These are phyloP conservation scores for Lysiphlebus fabarum DNA, from an alignment of 1,140 invertebrate species.

Conservation along the genomic window DNA sequence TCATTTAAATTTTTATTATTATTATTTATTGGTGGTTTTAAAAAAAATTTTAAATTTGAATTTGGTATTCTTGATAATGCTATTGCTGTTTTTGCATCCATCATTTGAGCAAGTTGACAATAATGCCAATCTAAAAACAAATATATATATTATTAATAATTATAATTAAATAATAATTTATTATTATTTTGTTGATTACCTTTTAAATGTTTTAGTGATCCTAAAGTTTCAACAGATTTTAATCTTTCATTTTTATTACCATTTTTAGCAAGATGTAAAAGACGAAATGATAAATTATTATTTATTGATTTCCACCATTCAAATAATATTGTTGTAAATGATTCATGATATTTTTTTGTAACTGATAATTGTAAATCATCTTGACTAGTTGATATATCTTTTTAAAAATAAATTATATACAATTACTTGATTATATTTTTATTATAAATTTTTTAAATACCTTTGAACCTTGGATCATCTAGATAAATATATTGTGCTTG, in stretches of 20 bases:
- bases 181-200: conserved; percentile 33
- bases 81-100: conserved; percentile 64
- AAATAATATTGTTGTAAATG: conserved; percentile 32
- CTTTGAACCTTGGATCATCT: conserved; percentile 48
- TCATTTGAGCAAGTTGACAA: conserved; percentile 62
- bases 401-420: conserved; percentile 8
- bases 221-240: conserved; percentile 42
- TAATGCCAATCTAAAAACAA: conserved; percentile 60
- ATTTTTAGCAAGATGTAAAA: conserved; percentile 41
- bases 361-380: conserved; percentile 35
- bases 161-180: neutral
- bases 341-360: conserved; percentile 29
- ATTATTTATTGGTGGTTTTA: conserved; percentile 61
- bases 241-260: conserved; percentile 35
- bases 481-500: conserved; percentile 52
- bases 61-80: conserved; percentile 60
- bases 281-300: conserved; percentile 36
- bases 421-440: neutral
- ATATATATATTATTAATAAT: neutral
- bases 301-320: conserved; percentile 47
- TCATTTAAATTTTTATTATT: conserved; percentile 49
- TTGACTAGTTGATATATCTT: conserved; percentile 41
- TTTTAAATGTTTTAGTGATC: conserved; percentile 45
- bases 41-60: conserved; percentile 61
- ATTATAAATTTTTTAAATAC: conserved; percentile 26